Evolutionary conservation across 2,888 invertebrate genomes (phyloP), one percentile per base, ranked within the genome.

Genomic region (Campoletis raptor): DNA sequence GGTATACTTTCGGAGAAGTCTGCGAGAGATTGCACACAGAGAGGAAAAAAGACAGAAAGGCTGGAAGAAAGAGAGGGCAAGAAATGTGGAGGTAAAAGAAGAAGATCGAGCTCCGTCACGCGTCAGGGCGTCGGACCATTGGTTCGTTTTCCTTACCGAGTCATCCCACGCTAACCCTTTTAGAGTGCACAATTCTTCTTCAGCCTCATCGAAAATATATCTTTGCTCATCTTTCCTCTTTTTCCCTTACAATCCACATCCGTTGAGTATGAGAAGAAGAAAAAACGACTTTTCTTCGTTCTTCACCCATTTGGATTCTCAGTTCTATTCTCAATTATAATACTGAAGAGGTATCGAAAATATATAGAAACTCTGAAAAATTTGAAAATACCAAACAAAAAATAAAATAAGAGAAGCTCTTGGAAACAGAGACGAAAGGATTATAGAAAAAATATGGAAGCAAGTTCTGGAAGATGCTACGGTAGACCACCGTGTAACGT

Each of bases 401-500:
- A 74, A 61, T 2, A 42, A 37, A 42, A 48, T 48, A 76, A 69
- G 66, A 37, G 40, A 78, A 40, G 78, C 24, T 52, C 12, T 30
- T 21, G 24, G 24, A 10, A n/a, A 24, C 9, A 57, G 10, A 24
- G 24, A 9, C 7, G 0, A 54, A 21, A 10, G 21, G 67, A 61
- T 37, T 42, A 48, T 48, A 72, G 54, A 57, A 37, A 40, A 78
- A 40, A 83, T 24, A 66, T 21, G 36, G 48, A 24, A 69, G 52
- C 57, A 8, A 21, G 6, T 21, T 54, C 40, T 48, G 61, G 24
- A 76, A 57, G 72, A 72, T 57, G 72, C 83, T 67, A 42, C 40
- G 42, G 6, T 48, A 61, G 36, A 15, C 66, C 64, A 40, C 42
- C 78, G 87, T 79, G 92, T 92, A 92, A 92, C 90, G 89, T 90